Conservation (phyloP, 2,113 vertebrate genomes). For the Phaethornis superciliosus region DNA sequence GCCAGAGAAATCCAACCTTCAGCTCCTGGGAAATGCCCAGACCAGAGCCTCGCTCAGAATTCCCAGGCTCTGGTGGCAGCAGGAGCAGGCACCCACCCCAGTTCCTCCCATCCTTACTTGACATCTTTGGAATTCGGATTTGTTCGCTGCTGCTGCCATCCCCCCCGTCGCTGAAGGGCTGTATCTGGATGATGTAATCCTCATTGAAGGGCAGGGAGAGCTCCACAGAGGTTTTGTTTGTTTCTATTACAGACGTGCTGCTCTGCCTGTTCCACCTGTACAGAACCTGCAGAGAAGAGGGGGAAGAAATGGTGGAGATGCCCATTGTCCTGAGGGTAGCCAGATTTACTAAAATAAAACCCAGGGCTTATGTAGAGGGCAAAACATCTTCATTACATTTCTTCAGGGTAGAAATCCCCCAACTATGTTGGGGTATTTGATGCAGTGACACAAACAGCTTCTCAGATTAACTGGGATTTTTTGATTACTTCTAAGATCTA, state of each 20-base stretch:
- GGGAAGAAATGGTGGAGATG: background rate
- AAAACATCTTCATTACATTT: background rate
- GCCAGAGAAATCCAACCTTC: background rate
- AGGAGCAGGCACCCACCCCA: rapidly evolving
- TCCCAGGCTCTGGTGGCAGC: rapidly evolving
- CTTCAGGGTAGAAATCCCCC: background rate
- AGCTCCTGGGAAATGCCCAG: background rate
- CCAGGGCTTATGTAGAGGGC: background rate
- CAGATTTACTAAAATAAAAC: background rate
- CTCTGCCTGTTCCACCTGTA: constrained; percentile 92
- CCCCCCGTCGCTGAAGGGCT: constrained; percentile 94
- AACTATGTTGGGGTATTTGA: background rate
- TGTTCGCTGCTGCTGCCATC: constrained; percentile 94
- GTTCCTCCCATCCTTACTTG: constrained; percentile 68
- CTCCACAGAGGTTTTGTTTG: constrained; percentile 94
- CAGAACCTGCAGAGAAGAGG: constrained; percentile 79
- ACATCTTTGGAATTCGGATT: constrained; percentile 92
- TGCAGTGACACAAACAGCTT: background rate
- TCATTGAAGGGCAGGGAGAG: constrained; percentile 90
- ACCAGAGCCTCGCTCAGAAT: background rate
- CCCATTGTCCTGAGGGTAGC: rapidly evolving
- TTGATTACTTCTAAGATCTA: constrained; percentile 38
- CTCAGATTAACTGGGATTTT: constrained; percentile 26
- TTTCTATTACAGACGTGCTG: constrained; percentile 89
- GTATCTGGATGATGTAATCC: constrained; percentile 95